These are phyloP conservation scores for Xestoiulus laeticollis DNA, from an alignment of 2,888 invertebrate species.

Conservation along the genomic window DNA sequence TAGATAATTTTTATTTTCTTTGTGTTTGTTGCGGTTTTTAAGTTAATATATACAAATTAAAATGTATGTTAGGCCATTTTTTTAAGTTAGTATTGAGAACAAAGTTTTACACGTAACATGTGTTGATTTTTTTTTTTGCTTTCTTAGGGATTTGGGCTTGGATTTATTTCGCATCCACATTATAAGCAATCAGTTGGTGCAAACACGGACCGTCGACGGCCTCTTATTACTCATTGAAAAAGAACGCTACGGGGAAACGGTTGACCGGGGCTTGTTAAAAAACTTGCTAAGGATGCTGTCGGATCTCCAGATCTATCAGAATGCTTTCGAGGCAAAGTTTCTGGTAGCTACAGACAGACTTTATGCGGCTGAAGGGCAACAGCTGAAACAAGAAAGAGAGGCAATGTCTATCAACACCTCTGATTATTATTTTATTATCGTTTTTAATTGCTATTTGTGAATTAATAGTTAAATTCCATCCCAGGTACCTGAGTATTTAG, in stretches of 20 bases:
- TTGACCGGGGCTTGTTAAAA: conserved; percentile 91
- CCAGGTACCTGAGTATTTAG: conserved; percentile 81
- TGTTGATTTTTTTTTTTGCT: background rate
- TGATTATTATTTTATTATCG: background rate
- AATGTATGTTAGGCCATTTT: too few relatives aligned
- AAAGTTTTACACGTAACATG: background rate
- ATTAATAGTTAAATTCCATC: conserved; percentile 65
- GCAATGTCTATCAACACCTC: conserved; percentile 63
- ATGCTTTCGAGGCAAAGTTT: conserved; percentile 90
- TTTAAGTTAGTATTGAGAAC: too few relatives aligned
- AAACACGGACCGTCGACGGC: conserved; percentile 92
- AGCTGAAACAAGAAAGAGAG: conserved; percentile 90
- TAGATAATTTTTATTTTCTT: too few relatives aligned
- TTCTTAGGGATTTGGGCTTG: conserved; percentile 91
- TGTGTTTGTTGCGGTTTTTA: too few relatives aligned
- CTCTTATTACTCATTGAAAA: conserved; percentile 90
- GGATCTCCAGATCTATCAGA: conserved; percentile 92
- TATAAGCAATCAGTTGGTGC: conserved; percentile 84
- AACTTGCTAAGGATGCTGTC: conserved; percentile 95
- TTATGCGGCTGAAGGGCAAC: conserved; percentile 93
- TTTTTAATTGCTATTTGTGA: background rate
- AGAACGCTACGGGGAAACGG: conserved; percentile 92
- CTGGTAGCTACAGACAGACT: conserved; percentile 90
- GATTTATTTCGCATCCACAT: conserved; percentile 94
- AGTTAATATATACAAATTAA: too few relatives aligned